These are phyloP conservation scores for Choristoneura fumiferana DNA, from an alignment of 1,140 invertebrate species.

Conservation along the genomic window DNA sequence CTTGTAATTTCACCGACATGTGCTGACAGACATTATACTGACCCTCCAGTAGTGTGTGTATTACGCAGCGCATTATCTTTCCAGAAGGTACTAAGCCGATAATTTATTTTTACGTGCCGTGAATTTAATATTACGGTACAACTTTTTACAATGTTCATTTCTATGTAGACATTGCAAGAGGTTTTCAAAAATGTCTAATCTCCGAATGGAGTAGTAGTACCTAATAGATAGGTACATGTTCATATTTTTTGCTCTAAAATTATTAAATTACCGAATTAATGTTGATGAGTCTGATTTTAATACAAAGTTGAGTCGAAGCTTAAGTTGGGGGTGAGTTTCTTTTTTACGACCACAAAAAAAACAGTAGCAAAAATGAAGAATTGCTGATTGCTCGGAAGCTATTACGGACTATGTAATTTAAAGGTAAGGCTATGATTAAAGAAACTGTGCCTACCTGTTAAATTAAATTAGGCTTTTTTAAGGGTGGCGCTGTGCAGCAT, in stretches of 20 bases:
- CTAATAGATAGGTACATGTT: too few relatives aligned
- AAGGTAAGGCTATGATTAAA: slow-evolving; percentile 74
- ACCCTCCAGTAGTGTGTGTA: not conserved
- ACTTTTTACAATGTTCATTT: too few relatives aligned
- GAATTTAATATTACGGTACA: too few relatives aligned
- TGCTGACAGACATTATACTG: slow-evolving; percentile 37
- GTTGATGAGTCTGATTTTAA: not conserved
- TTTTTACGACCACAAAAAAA: slow-evolving; percentile 60
- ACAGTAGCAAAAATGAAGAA: slow-evolving; percentile 73
- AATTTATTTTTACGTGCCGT: too few relatives aligned
- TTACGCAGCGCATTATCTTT: too few relatives aligned
- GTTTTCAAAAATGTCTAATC: too few relatives aligned
- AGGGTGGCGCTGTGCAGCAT: slow-evolving; percentile 66
- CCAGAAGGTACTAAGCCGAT: too few relatives aligned
- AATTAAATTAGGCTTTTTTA: slow-evolving; percentile 77
- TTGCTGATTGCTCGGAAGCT: slow-evolving; percentile 72
- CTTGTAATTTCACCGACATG: slow-evolving; percentile 68
- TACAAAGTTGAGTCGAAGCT: slow-evolving; percentile 30
- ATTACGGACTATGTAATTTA: slow-evolving; percentile 74
- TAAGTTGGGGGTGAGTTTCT: slow-evolving; percentile 28
- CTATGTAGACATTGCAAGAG: too few relatives aligned
- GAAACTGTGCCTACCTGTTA: slow-evolving; percentile 74
- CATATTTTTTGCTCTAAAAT: not conserved
- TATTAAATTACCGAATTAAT: not conserved
- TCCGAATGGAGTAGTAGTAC: too few relatives aligned